Evolutionary conservation across 2,113 vertebrate species (phyloP).

Genomic region (Aythya baeri): DNA sequence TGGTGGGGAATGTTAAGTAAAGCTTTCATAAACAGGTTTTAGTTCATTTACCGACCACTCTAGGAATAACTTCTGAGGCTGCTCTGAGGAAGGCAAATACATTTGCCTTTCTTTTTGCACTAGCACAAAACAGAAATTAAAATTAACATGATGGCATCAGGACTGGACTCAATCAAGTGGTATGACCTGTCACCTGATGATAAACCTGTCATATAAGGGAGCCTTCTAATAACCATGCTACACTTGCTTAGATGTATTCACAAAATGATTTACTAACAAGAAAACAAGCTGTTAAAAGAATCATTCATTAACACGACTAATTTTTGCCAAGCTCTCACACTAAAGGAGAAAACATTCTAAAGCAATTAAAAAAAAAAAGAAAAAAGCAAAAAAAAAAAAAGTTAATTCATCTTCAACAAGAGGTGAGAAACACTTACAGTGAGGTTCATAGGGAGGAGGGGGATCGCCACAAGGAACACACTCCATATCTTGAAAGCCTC

Average conservation of each 20-base stretch:
- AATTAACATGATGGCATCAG: neutral
- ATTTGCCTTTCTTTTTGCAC: neutral
- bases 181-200: neutral
- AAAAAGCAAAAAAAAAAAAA: too few relatives aligned
- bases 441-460: constrained; percentile 93
- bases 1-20: neutral
- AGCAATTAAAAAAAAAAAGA: neutral
- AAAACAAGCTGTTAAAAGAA: neutral
- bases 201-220: neutral
- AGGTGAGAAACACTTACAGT: constrained; percentile 85
- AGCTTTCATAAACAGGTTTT: neutral
- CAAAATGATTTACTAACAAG: neutral
- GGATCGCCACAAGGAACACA: constrained; percentile 95
- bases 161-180: neutral
- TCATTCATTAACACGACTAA: neutral
- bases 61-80: neutral
- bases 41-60: neutral
- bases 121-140: neutral
- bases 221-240: neutral
- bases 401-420: neutral
- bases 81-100: neutral
- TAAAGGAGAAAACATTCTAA: neutral
- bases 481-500: constrained; percentile 98
- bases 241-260: neutral
- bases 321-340: neutral